Percentiles rank a stretch among this genome's conserved stretches.
These are phyloP conservation scores for Forbesichthys papilliferus DNA, from an alignment of 2,113 vertebrate species.

Conservation along the genomic window DNA sequence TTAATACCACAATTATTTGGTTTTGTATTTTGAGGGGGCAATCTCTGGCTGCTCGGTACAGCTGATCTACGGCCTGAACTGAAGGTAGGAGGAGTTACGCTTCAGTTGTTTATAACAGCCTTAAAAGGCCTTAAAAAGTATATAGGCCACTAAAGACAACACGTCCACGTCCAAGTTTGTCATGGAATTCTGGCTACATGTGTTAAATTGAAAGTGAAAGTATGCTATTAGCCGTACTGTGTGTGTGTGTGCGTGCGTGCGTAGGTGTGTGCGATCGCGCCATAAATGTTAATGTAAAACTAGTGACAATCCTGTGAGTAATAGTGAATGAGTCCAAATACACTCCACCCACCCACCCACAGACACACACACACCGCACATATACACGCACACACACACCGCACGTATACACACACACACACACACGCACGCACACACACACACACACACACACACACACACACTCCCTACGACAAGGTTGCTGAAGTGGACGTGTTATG, in stretches of 20 bases:
- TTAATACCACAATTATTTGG: conserved; percentile 3
- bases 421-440: not conserved
- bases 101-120: conserved; percentile 20
- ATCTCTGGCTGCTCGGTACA: conserved; percentile 52
- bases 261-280: not conserved
- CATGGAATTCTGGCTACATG: conserved; percentile 20
- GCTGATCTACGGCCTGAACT: conserved; percentile 41
- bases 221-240: not conserved
- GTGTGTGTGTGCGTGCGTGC: conserved; percentile 1
- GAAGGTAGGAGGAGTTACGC: conserved; percentile 57
- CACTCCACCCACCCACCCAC: not conserved
- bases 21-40: conserved; percentile 39
- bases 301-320: not conserved
- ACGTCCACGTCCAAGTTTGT: not conserved
- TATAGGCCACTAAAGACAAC: not conserved
- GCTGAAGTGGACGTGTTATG: conserved; percentile 13
- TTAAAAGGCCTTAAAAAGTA: no score
- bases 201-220: conserved; percentile 70
- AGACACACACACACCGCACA: not conserved
- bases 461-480: not conserved
- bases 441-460: conserved; percentile 9
- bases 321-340: not conserved
- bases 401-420: not conserved
- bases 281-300: conserved; percentile 6
- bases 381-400: not conserved